These are phyloP conservation scores for Cyclophora punctaria DNA, from an alignment of 2,888 invertebrate species.

Conservation along the genomic window DNA sequence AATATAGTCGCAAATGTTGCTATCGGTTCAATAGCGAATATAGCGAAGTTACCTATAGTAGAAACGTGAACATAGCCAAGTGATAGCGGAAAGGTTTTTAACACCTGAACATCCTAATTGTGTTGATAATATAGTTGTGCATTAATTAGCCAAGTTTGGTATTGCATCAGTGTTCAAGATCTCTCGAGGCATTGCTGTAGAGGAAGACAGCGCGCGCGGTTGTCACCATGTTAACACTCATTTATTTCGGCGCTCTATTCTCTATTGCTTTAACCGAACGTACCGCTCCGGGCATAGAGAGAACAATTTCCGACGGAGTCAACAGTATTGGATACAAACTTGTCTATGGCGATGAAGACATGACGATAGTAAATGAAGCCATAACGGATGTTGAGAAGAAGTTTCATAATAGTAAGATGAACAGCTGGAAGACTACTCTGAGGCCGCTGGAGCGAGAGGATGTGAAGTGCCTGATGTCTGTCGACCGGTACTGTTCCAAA, in stretches of 20 bases:
- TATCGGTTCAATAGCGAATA: slow-evolving; percentile 3
- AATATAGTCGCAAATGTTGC: neutral
- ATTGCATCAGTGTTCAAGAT: slow-evolving; percentile 38
- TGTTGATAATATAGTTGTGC: slow-evolving; percentile 33
- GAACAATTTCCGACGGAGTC: slow-evolving; percentile 38
- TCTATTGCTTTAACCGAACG: slow-evolving; percentile 23
- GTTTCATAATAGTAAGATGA: slow-evolving; percentile 19
- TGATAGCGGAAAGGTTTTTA: slow-evolving; percentile 17
- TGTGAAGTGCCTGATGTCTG: slow-evolving; percentile 65
- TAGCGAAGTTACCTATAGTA: neutral
- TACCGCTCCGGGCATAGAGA: slow-evolving; percentile 34
- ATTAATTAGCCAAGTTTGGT: slow-evolving; percentile 41
- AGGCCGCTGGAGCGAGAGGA: slow-evolving; percentile 44
- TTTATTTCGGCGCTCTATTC: slow-evolving; percentile 17
- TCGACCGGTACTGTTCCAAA: slow-evolving; percentile 51
- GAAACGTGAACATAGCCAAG: slow-evolving; percentile 9
- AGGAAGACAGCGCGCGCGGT: slow-evolving; percentile 1
- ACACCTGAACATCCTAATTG: slow-evolving; percentile 38
- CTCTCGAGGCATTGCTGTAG: slow-evolving; percentile 17
- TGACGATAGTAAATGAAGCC: slow-evolving; percentile 47
- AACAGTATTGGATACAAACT: slow-evolving; percentile 42
- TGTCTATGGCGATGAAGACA: slow-evolving; percentile 53
- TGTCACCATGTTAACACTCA: slow-evolving; percentile 12
- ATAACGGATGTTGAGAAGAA: slow-evolving; percentile 40
- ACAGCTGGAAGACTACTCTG: slow-evolving; percentile 36